Base-by-base conservation (phyloP, 1,140 invertebrate species). In the Elymnias hypermnestra region DNA sequence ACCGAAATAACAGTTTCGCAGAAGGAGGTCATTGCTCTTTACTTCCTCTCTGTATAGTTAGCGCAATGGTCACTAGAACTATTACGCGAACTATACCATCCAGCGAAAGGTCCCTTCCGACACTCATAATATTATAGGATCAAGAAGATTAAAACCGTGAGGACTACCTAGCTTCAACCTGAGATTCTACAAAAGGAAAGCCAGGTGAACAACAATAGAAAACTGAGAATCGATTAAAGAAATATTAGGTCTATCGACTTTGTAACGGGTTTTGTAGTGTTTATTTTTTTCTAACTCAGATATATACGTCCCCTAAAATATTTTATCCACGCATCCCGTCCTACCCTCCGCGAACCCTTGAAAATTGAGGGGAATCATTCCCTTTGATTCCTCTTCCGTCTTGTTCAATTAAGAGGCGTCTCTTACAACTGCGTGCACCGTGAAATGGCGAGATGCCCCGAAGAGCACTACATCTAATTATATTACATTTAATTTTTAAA, bases 301-400 rank as follows among this genome's bases (percentile, higher is more conserved):
- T 36, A 59, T 53, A 48, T 44, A 36, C 43, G 33, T 44, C 63
- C 74, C 63, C 70, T 75, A 81, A 70, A 77, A 72, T 69, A 78
- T 78, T 73, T 67, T 58, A 69, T 68, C 67, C 67, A 83, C 77
- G 75, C 76, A 72, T 76, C 72, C 56, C 54, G 48, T 57, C 54
- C 58, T 64, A 67, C 74, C 81, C 72, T 55, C 65, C 55, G 55
- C 42, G 39, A 55, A 64, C 72, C 74, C 72, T 67, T 64, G 58
- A 8, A 33, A 75, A 72, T 73, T 67, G 63, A 69, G 71, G 76
- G 76, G 76, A 78, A 83, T 82, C 77, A 77, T 84, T 81, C 75
- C 77, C 78, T 84, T 83, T 84, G 81, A 84, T 81, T 84, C 66
- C 59, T 78, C 66, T 79, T 72, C 72, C 81, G 67, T 79, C 72